phyloP scores from a whole-genome alignment of 2,888 invertebrate genomes.

The Syrphus vitripennis region DNA sequence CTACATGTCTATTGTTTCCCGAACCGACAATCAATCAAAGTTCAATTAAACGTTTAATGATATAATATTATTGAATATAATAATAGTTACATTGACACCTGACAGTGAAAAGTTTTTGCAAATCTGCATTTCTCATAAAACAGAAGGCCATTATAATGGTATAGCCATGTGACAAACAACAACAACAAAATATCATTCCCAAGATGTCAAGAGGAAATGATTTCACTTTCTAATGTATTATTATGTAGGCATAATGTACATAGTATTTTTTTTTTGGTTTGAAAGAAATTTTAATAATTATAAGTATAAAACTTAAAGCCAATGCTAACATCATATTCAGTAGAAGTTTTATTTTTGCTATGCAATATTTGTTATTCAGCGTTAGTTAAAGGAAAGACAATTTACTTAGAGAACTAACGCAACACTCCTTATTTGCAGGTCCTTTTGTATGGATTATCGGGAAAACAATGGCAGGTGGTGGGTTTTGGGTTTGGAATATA shows the following conservation, averaged over 20 bases:
- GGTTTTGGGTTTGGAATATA: constrained; percentile 4
- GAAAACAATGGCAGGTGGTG: neutral
- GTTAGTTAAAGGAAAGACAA: neutral
- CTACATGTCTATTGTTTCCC: no score
- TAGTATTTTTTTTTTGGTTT: neutral
- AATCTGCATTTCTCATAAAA: neutral
- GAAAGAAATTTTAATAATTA: neutral
- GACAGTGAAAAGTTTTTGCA: neutral
- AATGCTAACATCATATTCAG: neutral
- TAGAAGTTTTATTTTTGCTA: neutral
- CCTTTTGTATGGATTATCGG: neutral
- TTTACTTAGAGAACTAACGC: neutral
- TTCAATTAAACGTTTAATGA: neutral
- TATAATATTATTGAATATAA: neutral
- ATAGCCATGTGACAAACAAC: neutral
- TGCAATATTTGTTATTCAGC: neutral
- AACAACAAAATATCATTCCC: neutral
- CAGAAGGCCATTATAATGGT: neutral
- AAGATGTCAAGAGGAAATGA: neutral
- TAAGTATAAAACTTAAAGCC: constrained; percentile 4
- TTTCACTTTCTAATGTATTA: constrained; percentile 2
- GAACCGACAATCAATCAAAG: neutral
- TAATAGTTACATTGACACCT: neutral
- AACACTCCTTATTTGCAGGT: neutral
- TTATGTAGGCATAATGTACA: neutral